phyloP scores from a whole-genome alignment of 2,888 invertebrate species.

The Trissonchulus sp. region DNA sequence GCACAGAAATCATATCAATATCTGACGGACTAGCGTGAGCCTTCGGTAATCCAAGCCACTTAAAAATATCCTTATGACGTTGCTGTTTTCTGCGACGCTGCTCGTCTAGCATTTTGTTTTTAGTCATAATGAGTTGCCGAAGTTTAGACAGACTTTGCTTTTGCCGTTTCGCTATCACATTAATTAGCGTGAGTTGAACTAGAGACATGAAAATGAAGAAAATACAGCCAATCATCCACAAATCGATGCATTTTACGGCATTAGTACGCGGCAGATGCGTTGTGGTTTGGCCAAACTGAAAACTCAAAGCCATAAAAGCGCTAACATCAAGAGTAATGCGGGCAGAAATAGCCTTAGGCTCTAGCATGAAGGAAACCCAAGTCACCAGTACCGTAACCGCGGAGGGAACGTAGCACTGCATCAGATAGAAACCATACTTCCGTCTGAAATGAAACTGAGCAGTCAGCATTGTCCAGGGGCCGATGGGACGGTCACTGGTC shows the following conservation, averaged over 20 bases:
- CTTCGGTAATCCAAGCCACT: neutral
- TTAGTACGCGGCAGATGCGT: conserved; percentile 17
- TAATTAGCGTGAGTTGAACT: neutral
- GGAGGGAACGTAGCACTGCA: conserved; percentile 23
- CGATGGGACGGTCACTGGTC: neutral
- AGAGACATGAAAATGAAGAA: conserved; percentile 22
- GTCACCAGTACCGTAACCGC: conserved; percentile 19
- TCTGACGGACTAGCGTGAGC: neutral
- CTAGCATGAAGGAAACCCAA: conserved; percentile 25
- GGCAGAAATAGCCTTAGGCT: conserved; percentile 16
- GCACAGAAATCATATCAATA: neutral
- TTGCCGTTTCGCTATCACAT: neutral
- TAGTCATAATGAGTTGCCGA: neutral
- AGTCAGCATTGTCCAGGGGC: neutral
- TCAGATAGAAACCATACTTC: neutral
- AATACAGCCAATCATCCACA: conserved; percentile 27
- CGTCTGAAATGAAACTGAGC: neutral
- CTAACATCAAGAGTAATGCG: conserved; percentile 22
- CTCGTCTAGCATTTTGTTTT: neutral
- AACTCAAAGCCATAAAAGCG: conserved; percentile 26
- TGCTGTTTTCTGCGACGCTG: neutral
- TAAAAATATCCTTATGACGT: neutral
- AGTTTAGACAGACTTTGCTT: neutral
- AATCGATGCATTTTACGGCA: conserved; percentile 19
- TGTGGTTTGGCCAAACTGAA: conserved; percentile 15